Evolutionary conservation across 2,888 invertebrate genomes (phyloP).

Genomic region (Macrophya annulata): DNA sequence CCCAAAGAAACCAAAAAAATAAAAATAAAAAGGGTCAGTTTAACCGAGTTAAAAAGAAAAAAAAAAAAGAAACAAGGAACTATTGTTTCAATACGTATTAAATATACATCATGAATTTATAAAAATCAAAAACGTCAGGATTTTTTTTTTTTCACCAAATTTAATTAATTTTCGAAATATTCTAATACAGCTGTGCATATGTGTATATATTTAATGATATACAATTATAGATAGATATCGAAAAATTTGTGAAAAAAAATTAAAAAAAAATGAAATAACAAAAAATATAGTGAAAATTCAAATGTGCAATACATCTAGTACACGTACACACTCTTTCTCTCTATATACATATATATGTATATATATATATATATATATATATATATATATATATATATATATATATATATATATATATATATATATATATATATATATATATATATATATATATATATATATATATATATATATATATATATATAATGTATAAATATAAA

Average conservation of each 20-base stretch:
- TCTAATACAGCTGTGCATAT: slow-evolving; percentile 6
- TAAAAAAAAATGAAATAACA: slow-evolving; percentile 63
- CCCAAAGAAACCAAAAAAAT: no score
- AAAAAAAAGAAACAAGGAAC: no score
- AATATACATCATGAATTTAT: no score
- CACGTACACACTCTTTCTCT: slow-evolving; percentile 72
- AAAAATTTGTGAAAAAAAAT: slow-evolving; percentile 52
- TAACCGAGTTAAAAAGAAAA: no score
- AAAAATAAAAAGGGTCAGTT: no score
- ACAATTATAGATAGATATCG: slow-evolving; percentile 61
- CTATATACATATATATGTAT: slow-evolving; percentile 35
- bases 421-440: slow-evolving; percentile 24
- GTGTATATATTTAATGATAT: slow-evolving; percentile 44
- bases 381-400: neutral
- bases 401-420: neutral
- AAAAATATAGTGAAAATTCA: slow-evolving; percentile 70
- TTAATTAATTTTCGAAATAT: no score
- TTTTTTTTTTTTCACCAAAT: neutral
- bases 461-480: slow-evolving; percentile 27
- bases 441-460: slow-evolving; percentile 29
- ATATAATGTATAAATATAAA: neutral
- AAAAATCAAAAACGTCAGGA: neutral
- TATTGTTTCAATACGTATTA: no score
- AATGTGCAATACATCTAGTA: slow-evolving; percentile 78
- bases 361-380: neutral